These are phyloP conservation scores for Alsophila aescularia DNA, from an alignment of 2,888 invertebrate species.

Conservation along the genomic window DNA sequence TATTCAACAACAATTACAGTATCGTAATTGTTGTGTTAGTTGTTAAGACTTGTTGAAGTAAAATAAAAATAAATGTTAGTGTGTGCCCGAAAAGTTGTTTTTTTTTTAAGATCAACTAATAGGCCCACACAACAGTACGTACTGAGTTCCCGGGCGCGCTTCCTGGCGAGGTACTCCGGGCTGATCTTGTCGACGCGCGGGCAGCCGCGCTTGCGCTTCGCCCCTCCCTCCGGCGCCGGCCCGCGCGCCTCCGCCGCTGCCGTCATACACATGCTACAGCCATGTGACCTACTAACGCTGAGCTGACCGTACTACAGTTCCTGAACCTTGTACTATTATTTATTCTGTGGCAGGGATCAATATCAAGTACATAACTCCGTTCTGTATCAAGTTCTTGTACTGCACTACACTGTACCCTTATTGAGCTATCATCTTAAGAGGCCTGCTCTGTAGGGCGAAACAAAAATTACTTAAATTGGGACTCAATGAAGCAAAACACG, in stretches of 20 bases:
- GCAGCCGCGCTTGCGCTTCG: conserved; percentile 62
- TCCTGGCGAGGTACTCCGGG: conserved; percentile 74
- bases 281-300: neutral
- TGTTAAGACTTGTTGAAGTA: too few species aligned
- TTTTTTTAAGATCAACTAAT: too few species aligned
- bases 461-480: conserved; percentile 64
- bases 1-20: too few species aligned
- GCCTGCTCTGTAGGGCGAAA: conserved; percentile 40
- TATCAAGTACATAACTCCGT: too few species aligned
- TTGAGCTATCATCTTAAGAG: conserved; percentile 35
- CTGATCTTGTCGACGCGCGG: conserved; percentile 76
- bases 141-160: conserved; percentile 74
- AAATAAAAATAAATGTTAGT: too few species aligned
- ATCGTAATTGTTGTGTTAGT: too few species aligned
- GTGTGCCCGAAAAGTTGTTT: too few species aligned
- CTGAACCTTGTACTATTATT: too few species aligned
- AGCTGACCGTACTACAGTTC: too few species aligned
- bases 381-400: conserved; percentile 1
- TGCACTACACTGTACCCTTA: too few species aligned
- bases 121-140: too few species aligned
- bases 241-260: conserved; percentile 44
- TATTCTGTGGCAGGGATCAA: too few species aligned
- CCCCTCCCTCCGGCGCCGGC: conserved; percentile 40
- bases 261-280: conserved; percentile 20
- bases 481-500: conserved; percentile 68